These are phyloP conservation scores for Lepidostoma basale DNA, from an alignment of 1,140 invertebrate genomes.

Conservation along the genomic window DNA sequence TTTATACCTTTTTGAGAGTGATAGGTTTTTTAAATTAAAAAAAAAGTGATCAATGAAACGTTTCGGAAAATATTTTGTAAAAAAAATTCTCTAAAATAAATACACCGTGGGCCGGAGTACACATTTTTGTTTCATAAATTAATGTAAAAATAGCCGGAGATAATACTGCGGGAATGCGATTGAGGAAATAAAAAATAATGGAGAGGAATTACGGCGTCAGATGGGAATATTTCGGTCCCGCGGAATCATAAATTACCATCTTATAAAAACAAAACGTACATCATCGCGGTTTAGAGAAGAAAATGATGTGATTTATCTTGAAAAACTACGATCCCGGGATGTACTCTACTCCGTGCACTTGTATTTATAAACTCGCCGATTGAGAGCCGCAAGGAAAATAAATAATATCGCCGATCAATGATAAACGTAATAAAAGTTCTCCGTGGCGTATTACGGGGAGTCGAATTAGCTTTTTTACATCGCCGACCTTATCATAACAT, in stretches of 20 bases:
- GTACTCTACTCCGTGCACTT: background rate
- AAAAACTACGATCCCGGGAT: slow-evolving; percentile 11
- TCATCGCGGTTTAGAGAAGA: slow-evolving; percentile 1
- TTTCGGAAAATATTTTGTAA: no score
- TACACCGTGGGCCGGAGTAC: no score
- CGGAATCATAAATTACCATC: slow-evolving; percentile 6
- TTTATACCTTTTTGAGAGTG: no score
- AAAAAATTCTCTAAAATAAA: no score
- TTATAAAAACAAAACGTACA: slow-evolving; percentile 8
- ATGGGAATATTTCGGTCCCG: background rate
- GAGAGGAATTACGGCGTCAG: background rate
- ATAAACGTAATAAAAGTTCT: no score
- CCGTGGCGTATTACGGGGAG: no score
- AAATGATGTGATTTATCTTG: slow-evolving; percentile 6
- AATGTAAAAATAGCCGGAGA: background rate
- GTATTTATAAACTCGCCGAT: background rate
- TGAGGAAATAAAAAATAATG: slow-evolving; percentile 10
- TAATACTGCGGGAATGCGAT: background rate
- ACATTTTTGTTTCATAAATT: no score
- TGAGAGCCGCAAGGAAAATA: background rate
- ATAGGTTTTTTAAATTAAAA: no score
- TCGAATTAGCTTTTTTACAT: no score
- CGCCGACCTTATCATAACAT: no score
- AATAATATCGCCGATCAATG: no score
- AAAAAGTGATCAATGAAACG: no score